Evolutionary conservation across 2,888 invertebrate genomes (phyloP).

Genomic region (Physocephala rufipes): DNA sequence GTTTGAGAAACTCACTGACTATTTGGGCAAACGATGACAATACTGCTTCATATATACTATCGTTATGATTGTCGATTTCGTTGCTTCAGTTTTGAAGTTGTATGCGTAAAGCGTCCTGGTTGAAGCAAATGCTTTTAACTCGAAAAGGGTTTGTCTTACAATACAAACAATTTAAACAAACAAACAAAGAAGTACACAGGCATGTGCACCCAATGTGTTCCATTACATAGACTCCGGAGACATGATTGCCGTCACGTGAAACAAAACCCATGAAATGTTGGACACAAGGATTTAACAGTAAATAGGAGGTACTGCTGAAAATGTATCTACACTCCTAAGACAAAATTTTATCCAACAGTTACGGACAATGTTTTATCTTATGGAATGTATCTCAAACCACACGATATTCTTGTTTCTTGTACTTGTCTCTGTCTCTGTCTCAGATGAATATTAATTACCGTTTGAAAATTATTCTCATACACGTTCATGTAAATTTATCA

Average conservation of each 20-base stretch:
- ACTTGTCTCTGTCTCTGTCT: slow-evolving; percentile 34
- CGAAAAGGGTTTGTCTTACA: slow-evolving; percentile 8
- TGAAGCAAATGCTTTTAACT: not conserved
- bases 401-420: not conserved
- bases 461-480: slow-evolving; percentile 61
- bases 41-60: no score
- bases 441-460: slow-evolving; percentile 63
- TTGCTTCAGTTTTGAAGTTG: no score
- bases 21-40: no score
- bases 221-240: not conserved
- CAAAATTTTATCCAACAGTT: not conserved
- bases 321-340: not conserved
- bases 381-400: not conserved
- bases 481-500: slow-evolving; percentile 42
- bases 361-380: not conserved
- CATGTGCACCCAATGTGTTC: not conserved
- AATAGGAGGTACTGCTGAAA: not conserved
- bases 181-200: not conserved
- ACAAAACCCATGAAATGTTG: not conserved
- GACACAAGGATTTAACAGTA: not conserved
- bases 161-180: not conserved
- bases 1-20: no score
- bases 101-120: not conserved
- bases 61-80: no score
- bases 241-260: not conserved